Conservation (phyloP, 2,797 vertebrate species). For the Liasis olivaceus region DNA sequence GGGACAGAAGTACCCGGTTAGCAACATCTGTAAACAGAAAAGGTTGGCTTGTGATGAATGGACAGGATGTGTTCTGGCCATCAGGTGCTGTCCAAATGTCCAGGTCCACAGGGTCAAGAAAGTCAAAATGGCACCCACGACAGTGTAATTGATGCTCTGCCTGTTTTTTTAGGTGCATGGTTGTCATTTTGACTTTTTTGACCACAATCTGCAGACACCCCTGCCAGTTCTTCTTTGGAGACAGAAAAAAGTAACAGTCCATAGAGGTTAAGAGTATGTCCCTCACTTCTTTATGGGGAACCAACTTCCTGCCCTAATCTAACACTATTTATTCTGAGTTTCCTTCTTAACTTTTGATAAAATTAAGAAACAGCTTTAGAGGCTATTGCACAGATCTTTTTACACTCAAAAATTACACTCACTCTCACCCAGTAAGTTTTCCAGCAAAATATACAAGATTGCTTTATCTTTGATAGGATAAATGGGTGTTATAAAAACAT, state of each 20-base stretch:
- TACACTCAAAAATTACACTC: not conserved
- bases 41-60: not conserved
- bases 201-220: not conserved
- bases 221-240: too few species aligned
- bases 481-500: not conserved
- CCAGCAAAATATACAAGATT: not conserved
- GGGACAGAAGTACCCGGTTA: conserved; percentile 85
- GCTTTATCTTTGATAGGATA: not conserved
- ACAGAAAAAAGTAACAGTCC: not conserved
- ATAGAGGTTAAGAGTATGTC: too few species aligned
- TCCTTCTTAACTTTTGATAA: not conserved
- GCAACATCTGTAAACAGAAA: conserved; percentile 78
- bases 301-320: not conserved
- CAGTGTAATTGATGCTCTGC: not conserved
- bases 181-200: not conserved
- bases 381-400: not conserved
- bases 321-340: not conserved
- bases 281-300: not conserved
- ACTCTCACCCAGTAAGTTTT: not conserved
- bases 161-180: too few species aligned
- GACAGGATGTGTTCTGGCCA: not conserved
- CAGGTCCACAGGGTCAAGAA: not conserved
- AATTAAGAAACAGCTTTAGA: not conserved
- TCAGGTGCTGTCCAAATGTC: not conserved
- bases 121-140: not conserved